Percentiles rank a stretch among this genome's conserved stretches.
These are phyloP conservation scores for Torymus auratus DNA, from an alignment of 2,888 invertebrate species.

Conservation along the genomic window DNA sequence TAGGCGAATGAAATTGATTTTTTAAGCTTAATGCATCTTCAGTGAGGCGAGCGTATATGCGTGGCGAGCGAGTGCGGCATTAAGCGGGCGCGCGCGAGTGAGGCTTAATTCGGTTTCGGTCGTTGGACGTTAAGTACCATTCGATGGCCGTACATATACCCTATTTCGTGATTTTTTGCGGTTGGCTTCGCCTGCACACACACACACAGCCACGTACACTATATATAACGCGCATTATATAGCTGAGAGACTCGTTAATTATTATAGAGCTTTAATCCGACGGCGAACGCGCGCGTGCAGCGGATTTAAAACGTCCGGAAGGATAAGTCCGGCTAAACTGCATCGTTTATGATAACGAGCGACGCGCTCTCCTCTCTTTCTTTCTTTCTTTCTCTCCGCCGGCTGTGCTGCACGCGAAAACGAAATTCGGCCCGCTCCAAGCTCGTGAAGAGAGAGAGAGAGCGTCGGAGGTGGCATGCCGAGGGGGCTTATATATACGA, in stretches of 20 bases:
- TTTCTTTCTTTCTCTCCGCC: no score
- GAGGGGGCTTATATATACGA: no score
- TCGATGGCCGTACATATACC: conserved; percentile 11
- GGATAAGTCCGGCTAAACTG: conserved; percentile 31
- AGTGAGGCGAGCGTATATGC: background rate
- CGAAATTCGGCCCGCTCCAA: background rate
- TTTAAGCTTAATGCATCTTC: conserved; percentile 9
- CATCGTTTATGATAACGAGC: conserved; percentile 48
- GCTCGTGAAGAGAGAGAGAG: background rate
- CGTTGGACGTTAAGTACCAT: conserved; percentile 20
- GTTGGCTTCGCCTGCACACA: background rate
- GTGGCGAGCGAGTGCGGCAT: background rate
- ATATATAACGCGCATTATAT: no score
- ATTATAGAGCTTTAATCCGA: conserved; percentile 45
- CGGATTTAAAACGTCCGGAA: conserved; percentile 44
- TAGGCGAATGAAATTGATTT: conserved; percentile 6
- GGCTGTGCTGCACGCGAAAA: background rate
- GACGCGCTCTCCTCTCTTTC: background rate
- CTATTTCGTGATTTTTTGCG: conserved; percentile 21
- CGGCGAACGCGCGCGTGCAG: background rate
- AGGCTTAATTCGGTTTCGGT: conserved; percentile 21
- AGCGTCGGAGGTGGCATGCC: background rate
- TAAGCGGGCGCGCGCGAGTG: background rate
- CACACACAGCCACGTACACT: no score
- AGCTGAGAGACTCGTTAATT: conserved; percentile 32